Evolutionary conservation across 2,113 vertebrate species (phyloP).

Genomic region (pig (Sus scrofa)): DNA sequence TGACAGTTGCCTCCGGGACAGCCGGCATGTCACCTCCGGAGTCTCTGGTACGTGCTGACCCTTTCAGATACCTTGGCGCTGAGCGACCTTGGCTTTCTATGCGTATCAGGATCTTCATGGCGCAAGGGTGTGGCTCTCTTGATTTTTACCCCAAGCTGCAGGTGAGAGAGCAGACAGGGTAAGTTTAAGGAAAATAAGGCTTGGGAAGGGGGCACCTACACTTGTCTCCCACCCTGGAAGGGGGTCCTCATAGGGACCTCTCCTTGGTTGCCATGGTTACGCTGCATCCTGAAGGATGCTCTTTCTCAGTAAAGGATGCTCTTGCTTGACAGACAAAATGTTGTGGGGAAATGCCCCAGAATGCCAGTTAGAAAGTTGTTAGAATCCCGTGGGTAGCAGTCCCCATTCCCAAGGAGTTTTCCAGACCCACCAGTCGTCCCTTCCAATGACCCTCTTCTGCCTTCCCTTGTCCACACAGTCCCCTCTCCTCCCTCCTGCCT

Average conservation of each 20-base stretch:
- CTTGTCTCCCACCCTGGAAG: neutral
- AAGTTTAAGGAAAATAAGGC: neutral
- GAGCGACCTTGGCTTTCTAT: neutral
- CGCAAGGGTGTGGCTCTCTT: neutral
- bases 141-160: neutral
- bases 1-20: accelerated
- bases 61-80: neutral
- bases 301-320: neutral
- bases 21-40: neutral
- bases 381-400: neutral
- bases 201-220: neutral
- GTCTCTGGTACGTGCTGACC: neutral
- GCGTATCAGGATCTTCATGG: neutral
- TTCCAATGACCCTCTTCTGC: neutral
- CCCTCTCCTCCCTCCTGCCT: neutral
- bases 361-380: neutral
- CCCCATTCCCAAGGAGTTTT: neutral
- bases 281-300: neutral
- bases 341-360: neutral
- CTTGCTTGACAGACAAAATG: neutral
- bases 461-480: accelerated
- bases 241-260: accelerated
- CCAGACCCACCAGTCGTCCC: neutral
- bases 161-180: neutral
- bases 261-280: neutral